These are phyloP conservation scores for Dendrophyllia cribrosa DNA, from an alignment of 64 coral and sea anemone species.

Conservation along the genomic window DNA sequence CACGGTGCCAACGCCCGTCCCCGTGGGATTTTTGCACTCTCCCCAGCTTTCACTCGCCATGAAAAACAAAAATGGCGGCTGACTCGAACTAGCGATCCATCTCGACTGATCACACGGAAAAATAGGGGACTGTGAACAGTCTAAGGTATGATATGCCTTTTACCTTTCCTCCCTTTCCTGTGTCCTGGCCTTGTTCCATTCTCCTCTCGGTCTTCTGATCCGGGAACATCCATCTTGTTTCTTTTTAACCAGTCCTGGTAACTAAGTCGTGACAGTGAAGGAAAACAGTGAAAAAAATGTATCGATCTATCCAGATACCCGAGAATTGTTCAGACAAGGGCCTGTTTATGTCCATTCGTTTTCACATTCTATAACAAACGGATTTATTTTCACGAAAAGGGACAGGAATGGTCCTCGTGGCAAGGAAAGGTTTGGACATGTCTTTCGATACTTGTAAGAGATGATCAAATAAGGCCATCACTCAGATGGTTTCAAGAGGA, in stretches of 20 bases:
- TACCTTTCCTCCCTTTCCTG: slow-evolving; percentile 44
- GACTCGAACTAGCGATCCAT: too few species aligned
- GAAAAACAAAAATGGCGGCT: too few species aligned
- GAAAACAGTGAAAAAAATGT: not conserved
- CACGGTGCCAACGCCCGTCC: too few species aligned
- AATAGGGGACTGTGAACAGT: too few species aligned
- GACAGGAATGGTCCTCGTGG: too few species aligned
- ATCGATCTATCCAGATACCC: not conserved
- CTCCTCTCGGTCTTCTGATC: slow-evolving; percentile 45
- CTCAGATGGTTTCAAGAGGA: slow-evolving; percentile 11
- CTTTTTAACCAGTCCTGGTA: slow-evolving; percentile 93
- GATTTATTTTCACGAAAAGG: too few species aligned
- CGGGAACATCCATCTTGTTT: slow-evolving; percentile 58
- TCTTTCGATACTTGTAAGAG: too few species aligned
- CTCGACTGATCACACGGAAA: too few species aligned
- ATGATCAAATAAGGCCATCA: not conserved
- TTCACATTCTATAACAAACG: too few species aligned
- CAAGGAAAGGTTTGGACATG: not conserved
- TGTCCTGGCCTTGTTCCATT: not conserved
- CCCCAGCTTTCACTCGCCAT: too few species aligned
- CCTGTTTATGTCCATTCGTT: too few species aligned
- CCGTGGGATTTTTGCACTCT: too few species aligned
- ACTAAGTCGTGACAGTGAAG: slow-evolving; percentile 43
- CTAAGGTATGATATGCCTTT: not conserved
- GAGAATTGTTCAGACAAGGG: not conserved